Percentiles rank a stretch among this genome's conserved stretches.
These are phyloP conservation scores for Nasonia giraulti DNA, from an alignment of 1,140 invertebrate species.

Conservation along the genomic window DNA sequence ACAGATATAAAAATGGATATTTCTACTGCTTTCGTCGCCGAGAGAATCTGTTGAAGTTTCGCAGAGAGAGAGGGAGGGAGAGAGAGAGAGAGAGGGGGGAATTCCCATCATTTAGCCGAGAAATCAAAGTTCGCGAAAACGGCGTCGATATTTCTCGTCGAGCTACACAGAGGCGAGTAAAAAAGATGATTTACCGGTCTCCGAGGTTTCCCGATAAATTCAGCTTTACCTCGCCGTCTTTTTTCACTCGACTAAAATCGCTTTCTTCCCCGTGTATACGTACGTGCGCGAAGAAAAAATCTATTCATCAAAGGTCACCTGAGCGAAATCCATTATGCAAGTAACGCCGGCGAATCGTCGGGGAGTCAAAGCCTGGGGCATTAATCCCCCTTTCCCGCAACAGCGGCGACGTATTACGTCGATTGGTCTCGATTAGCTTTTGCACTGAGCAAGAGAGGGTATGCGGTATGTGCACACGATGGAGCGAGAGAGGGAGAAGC, in stretches of 20 bases:
- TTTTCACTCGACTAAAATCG: neutral
- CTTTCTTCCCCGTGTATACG: neutral
- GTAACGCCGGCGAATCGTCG: neutral
- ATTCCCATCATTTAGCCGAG: conserved; percentile 19
- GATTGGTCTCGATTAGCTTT: neutral
- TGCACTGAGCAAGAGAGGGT: neutral
- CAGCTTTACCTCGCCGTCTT: neutral
- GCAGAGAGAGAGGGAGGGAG: no score
- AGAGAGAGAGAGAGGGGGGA: neutral
- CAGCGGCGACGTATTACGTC: no score
- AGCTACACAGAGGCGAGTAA: neutral
- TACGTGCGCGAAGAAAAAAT: neutral
- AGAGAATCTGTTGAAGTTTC: conserved; percentile 22
- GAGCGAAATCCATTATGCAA: neutral
- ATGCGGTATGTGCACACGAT: neutral
- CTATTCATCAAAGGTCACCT: no score
- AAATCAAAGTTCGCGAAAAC: conserved; percentile 11
- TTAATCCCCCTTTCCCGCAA: neutral
- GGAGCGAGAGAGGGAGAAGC: neutral
- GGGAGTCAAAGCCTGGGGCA: neutral
- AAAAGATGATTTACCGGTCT: conserved; percentile 1
- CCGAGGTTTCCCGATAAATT: neutral
- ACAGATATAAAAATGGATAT: conserved; percentile 20
- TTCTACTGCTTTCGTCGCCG: neutral
- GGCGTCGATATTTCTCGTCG: neutral